Evolutionary conservation across 2,888 invertebrate genomes (phyloP).

Genomic region (Eristalinus aeneus): DNA sequence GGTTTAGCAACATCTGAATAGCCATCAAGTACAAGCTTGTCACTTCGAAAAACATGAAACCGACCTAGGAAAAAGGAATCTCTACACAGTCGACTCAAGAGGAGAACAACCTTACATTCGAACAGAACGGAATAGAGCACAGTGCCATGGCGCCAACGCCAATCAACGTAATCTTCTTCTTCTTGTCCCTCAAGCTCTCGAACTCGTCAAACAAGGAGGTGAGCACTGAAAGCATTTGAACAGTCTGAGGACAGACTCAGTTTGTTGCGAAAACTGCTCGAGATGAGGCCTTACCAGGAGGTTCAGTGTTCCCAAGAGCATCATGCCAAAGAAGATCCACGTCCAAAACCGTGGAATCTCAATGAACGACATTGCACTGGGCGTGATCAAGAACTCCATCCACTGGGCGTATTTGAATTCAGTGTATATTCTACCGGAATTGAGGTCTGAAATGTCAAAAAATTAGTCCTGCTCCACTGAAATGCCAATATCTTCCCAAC

Average conservation of each 20-base stretch:
- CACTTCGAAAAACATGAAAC: neutral
- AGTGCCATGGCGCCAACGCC: neutral
- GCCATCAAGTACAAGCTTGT: constrained; percentile 71
- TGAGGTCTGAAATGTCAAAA: neutral
- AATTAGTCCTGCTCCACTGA: constrained; percentile 30
- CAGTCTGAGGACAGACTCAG: constrained; percentile 72
- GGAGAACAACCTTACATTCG: constrained; percentile 31
- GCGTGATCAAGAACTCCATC: constrained; percentile 28
- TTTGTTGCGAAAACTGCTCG: neutral
- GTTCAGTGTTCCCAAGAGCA: constrained; percentile 42
- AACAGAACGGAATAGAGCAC: constrained; percentile 33
- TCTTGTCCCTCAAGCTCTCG: constrained; percentile 73
- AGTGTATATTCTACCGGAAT: neutral
- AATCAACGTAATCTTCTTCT: constrained; percentile 31
- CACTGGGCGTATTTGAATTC: constrained; percentile 18
- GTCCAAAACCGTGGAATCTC: constrained; percentile 52
- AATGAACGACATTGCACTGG: constrained; percentile 24
- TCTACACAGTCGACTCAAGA: neutral
- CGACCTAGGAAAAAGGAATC: neutral
- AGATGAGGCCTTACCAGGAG: constrained; percentile 41
- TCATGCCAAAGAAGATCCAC: constrained; percentile 41
- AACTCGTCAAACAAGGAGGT: constrained; percentile 78
- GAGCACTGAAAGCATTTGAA: constrained; percentile 75
- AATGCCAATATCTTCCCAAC: neutral
- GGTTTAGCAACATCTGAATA: constrained; percentile 89